phyloP scores from a whole-genome alignment of 2,797 vertebrate genomes.

The Carcharodon carcharias region DNA sequence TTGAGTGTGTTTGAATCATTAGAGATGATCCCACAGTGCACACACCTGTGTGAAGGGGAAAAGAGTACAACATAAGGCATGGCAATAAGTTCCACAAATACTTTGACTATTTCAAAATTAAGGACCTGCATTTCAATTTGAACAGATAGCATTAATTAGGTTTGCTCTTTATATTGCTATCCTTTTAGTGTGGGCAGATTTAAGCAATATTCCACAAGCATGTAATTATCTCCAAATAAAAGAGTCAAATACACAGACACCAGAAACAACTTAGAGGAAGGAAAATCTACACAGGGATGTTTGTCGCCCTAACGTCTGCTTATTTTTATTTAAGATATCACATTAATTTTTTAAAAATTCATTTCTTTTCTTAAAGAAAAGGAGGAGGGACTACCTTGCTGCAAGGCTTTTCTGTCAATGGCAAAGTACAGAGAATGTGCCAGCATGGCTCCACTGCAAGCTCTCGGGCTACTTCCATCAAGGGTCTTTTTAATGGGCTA shows the following conservation, averaged over 20 bases:
- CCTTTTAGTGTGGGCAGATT: neutral
- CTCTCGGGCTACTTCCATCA: neutral
- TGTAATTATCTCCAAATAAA: neutral
- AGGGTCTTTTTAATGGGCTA: neutral
- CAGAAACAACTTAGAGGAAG: neutral
- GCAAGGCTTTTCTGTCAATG: neutral
- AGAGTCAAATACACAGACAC: neutral
- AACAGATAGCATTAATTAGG: neutral
- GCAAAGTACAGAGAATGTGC: neutral
- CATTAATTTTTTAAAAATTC: neutral
- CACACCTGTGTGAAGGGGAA: conserved; percentile 66
- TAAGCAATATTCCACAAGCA: neutral
- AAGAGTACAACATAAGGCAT: neutral
- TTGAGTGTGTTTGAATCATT: conserved; percentile 79
- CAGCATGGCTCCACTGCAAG: neutral
- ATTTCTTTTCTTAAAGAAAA: neutral
- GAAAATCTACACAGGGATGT: neutral
- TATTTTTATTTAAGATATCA: neutral
- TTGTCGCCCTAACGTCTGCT: neutral
- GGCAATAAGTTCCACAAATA: neutral
- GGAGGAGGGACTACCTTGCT: neutral
- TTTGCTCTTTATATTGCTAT: neutral
- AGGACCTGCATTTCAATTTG: neutral
- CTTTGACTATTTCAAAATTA: neutral
- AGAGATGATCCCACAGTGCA: conserved; percentile 86